A percentile compares a stretch with the other conserved stretches of the same genome.
Conservation (phyloP, 2,888 invertebrate species). For the Brenthis hecate region DNA sequence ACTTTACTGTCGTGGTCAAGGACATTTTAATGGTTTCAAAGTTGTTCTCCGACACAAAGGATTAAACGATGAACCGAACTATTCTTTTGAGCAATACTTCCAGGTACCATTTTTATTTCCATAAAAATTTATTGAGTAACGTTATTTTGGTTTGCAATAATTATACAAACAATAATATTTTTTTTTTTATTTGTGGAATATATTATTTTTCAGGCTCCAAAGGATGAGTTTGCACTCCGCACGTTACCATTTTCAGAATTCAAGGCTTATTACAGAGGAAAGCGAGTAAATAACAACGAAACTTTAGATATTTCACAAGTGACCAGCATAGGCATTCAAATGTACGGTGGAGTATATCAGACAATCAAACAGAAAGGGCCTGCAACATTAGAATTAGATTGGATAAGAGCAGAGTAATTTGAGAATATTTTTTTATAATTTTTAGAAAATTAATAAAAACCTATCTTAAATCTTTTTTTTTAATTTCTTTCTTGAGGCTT, state of each 20-base stretch:
- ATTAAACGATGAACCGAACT: slow-evolving; percentile 79
- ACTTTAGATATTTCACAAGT: slow-evolving; percentile 81
- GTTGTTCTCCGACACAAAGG: slow-evolving; percentile 83
- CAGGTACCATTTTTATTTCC: slow-evolving; percentile 60
- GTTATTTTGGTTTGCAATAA: neutral
- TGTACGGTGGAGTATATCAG: slow-evolving; percentile 85
- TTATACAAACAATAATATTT: no score
- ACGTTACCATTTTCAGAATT: slow-evolving; percentile 81
- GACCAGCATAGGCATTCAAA: slow-evolving; percentile 84
- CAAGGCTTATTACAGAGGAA: slow-evolving; percentile 84
- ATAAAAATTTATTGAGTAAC: neutral
- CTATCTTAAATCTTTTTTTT: no score
- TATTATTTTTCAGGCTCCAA: slow-evolving; percentile 71
- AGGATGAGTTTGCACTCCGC: slow-evolving; percentile 77
- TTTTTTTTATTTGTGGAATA: no score
- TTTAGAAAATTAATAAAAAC: neutral
- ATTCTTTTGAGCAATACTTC: slow-evolving; percentile 83
- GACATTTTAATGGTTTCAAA: slow-evolving; percentile 83
- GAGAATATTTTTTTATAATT: neutral
- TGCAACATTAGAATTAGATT: slow-evolving; percentile 84
- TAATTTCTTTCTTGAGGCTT: no score
- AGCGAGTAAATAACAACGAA: slow-evolving; percentile 78
- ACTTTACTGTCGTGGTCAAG: slow-evolving; percentile 82
- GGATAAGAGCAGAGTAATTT: slow-evolving; percentile 72
- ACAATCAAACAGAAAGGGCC: slow-evolving; percentile 84